These are phyloP conservation scores for Neodontobutis hainanensis DNA, from an alignment of 2,113 vertebrate species.

Conservation along the genomic window DNA sequence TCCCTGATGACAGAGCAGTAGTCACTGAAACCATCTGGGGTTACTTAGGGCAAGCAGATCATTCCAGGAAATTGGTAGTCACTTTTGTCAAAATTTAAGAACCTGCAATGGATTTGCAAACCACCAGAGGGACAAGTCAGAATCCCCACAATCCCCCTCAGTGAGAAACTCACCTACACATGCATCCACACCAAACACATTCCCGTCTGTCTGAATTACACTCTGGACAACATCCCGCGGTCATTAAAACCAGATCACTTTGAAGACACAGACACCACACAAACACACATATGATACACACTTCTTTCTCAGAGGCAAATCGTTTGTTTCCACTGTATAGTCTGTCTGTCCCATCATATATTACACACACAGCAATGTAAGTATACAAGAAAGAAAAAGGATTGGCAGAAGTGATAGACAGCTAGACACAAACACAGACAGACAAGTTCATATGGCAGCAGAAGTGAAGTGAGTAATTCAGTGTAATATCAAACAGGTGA, in stretches of 20 bases:
- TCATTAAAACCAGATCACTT: constrained; percentile 73
- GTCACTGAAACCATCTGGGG: constrained; percentile 69
- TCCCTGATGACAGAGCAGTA: constrained; percentile 63
- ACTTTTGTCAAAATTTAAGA: constrained; percentile 49
- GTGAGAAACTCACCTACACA: constrained; percentile 39
- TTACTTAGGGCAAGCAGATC: constrained; percentile 54
- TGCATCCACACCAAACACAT: constrained; percentile 52
- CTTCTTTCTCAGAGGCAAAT: constrained; percentile 47
- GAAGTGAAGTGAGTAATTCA: constrained; percentile 65
- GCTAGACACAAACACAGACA: constrained; percentile 68
- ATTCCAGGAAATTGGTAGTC: constrained; percentile 72
- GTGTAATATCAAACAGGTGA: constrained; percentile 72
- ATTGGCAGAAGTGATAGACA: constrained; percentile 45
- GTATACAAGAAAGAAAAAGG: constrained; percentile 52
- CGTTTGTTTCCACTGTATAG: constrained; percentile 68
- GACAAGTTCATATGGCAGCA: constrained; percentile 51
- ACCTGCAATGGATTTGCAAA: constrained; percentile 68
- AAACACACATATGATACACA: constrained; percentile 43
- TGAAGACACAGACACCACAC: constrained; percentile 66
- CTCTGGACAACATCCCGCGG: constrained; percentile 66
- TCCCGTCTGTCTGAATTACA: constrained; percentile 69
- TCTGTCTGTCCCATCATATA: constrained; percentile 62
- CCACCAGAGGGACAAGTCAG: constrained; percentile 51
- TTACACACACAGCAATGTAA: constrained; percentile 47
- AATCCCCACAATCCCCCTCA: constrained; percentile 45